Evolutionary conservation across 2,888 invertebrate species (phyloP).

Genomic region (Anodontia alba): DNA sequence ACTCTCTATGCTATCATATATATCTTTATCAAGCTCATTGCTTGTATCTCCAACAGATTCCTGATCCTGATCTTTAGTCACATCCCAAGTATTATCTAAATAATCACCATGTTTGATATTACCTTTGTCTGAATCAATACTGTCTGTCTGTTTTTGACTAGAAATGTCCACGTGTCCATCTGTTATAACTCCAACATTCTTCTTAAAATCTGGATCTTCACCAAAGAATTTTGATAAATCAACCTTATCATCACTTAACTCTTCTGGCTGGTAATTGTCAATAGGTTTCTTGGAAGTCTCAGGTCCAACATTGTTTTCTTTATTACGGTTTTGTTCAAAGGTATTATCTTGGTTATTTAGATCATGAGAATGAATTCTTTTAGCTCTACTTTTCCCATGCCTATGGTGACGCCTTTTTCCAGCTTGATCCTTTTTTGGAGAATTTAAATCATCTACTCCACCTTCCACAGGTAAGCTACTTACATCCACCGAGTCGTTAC

Average conservation of each 20-base stretch:
- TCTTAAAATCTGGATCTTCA: constrained; percentile 57
- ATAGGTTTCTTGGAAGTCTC: not conserved
- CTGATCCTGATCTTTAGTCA: constrained; percentile 23
- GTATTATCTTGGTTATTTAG: not conserved
- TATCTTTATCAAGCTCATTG: not conserved
- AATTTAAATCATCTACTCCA: constrained; percentile 33
- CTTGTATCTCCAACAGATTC: constrained; percentile 22
- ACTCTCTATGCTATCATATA: constrained; percentile 28
- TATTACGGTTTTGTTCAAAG: no score
- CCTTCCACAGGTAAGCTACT: constrained; percentile 49
- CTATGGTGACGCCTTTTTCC: not conserved
- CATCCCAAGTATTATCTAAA: not conserved
- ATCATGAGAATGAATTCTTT: constrained; percentile 21
- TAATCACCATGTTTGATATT: constrained; percentile 24
- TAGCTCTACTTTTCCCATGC: constrained; percentile 19
- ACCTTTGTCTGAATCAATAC: constrained; percentile 8
- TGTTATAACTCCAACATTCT: constrained; percentile 53
- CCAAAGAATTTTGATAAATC: constrained; percentile 46
- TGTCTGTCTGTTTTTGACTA: not conserved
- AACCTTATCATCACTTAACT: constrained; percentile 29
- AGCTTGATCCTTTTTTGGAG: not conserved
- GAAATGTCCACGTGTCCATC: constrained; percentile 12
- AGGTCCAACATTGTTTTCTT: no score
- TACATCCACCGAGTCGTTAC: constrained; percentile 17
- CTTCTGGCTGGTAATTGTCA: constrained; percentile 3